Percentiles rank a stretch among this genome's conserved stretches.
phyloP scores from a whole-genome alignment of 2,888 invertebrate genomes.

The Volucella bombylans region DNA sequence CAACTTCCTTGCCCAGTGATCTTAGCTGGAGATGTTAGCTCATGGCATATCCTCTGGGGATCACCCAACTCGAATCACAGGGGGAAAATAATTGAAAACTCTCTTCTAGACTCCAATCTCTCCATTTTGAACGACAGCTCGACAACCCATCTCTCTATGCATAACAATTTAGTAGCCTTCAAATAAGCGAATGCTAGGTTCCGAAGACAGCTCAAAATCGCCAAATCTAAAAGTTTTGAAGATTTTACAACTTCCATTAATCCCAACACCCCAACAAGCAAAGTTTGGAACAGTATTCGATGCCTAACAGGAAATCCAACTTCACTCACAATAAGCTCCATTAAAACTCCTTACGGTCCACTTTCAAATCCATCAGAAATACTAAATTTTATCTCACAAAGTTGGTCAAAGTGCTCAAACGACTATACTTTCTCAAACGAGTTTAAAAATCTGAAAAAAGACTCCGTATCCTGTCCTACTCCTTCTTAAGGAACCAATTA shows the following conservation, averaged over 20 bases:
- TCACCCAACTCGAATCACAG: too few species aligned
- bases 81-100: too few species aligned
- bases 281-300: constrained; percentile 21
- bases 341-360: neutral
- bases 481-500: neutral
- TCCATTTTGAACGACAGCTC: too few species aligned
- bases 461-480: neutral
- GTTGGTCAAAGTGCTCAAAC: neutral
- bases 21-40: too few species aligned
- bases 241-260: constrained; percentile 19
- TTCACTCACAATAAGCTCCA: neutral
- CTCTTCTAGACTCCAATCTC: too few species aligned
- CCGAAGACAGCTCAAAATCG: neutral
- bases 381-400: neutral
- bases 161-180: too few species aligned
- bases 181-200: too few species aligned
- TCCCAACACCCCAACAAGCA: neutral
- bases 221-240: constrained; percentile 12
- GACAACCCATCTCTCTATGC: too few species aligned
- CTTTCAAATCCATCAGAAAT: constrained; percentile 1
- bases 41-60: too few species aligned
- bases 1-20: too few species aligned
- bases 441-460: neutral
- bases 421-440: constrained; percentile 2
- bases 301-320: constrained; percentile 3